Percentiles rank a stretch among this genome's conserved stretches.
Evolutionary conservation across 1,140 invertebrate genomes (phyloP).

Genomic region (Calosoma granatense): DNA sequence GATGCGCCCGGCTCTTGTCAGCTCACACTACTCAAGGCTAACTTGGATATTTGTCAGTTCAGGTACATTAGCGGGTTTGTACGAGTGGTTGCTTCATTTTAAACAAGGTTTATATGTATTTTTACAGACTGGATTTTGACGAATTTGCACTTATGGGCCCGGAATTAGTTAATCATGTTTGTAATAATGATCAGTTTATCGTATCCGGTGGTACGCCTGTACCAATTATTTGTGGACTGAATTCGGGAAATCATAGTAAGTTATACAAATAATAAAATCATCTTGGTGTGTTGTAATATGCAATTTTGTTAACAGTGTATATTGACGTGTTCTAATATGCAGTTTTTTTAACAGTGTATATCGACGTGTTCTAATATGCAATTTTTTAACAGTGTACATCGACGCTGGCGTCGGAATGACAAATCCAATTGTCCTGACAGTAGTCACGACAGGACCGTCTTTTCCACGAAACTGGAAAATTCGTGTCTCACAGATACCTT

Average conservation of each 20-base stretch:
- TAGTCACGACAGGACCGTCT: slow-evolving; percentile 64
- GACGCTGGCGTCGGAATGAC: slow-evolving; percentile 63
- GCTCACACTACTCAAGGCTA: slow-evolving; percentile 63
- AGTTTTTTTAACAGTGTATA: no score
- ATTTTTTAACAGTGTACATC: slow-evolving; percentile 81
- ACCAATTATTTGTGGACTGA: slow-evolving; percentile 69
- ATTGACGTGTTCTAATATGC: no score
- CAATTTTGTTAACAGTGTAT: no score
- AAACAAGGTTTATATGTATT: background rate
- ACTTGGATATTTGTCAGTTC: slow-evolving; percentile 69
- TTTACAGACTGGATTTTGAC: slow-evolving; percentile 65
- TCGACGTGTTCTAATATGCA: no score
- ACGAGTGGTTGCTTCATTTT: background rate
- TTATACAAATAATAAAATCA: no score
- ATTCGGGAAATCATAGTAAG: slow-evolving; percentile 78
- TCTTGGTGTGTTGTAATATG: no score
- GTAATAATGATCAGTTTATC: slow-evolving; percentile 74
- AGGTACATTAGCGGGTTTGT: slow-evolving; percentile 45
- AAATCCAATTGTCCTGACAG: slow-evolving; percentile 63
- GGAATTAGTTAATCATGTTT: slow-evolving; percentile 62
- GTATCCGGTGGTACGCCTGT: slow-evolving; percentile 71
- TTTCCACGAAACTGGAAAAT: slow-evolving; percentile 73
- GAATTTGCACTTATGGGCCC: slow-evolving; percentile 63
- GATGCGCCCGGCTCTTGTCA: slow-evolving; percentile 74
- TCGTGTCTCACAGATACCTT: slow-evolving; percentile 66